Base-by-base conservation (phyloP, 1,140 invertebrate genomes). In the Cotesia typhae region DNA sequence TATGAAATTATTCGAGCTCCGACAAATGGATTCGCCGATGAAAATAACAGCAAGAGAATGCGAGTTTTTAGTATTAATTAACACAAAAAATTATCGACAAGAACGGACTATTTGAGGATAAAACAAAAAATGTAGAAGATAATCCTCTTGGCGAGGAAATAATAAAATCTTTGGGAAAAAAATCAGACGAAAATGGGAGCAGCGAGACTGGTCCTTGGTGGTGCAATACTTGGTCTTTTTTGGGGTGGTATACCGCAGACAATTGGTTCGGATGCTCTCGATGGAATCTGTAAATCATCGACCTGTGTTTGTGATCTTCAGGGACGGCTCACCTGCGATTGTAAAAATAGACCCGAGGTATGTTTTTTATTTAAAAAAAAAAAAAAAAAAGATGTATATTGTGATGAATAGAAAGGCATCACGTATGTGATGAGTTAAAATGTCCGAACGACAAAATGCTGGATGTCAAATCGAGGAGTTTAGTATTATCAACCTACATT, bases 251-350 rank as follows among this genome's bases (percentile, higher is more conserved):
- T 82, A 41, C 77, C 80, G 41, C 74, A 81, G 47, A 81, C 80
- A n/a, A 75, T 79, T 20, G 81, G 71, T 81, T 69, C 82, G 83
- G 78, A 74, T 76, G 73, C 73, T 75, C 72, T 86, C 87, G 65
- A 88, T 85, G 51, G 84, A 87, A 73, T 89, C 81, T 87, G 89
- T 64, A 87, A 89, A 70, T 85, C 86, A 37, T 82, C 80, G 81
- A 85, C 86, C 17, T 91, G 90, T 78, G 85, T 79, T 61, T 91
- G 89, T 81, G 89, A 91, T 77, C 78, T 85, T 12, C 88, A 89
- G 75, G 88, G 88, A 36, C 84, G 88, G 61, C 83, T 91, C 61
- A 87, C 86, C 78, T 91, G 90, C 82, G 87, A 86, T 77, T 91
- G 90, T 81, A 88, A 88, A 55, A 79, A 79, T 53, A 81, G 86